These are phyloP conservation scores for Mormyrus proboscirostris DNA, from an alignment of 2,797 vertebrate genomes.

Conservation along the genomic window DNA sequence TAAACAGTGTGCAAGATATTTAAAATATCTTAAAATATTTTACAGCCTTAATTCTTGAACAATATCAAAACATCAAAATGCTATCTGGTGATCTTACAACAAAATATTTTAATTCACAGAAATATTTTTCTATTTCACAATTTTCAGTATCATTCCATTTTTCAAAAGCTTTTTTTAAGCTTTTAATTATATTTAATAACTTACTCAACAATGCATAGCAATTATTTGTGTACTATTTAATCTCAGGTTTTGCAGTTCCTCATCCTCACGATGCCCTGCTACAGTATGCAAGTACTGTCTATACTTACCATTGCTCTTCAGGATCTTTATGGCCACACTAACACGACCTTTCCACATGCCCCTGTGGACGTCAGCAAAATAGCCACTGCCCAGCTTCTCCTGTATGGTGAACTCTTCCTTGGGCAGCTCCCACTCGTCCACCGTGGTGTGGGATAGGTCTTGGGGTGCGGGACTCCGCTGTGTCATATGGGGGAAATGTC, in stretches of 20 bases:
- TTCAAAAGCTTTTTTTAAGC: neutral
- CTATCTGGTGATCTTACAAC: neutral
- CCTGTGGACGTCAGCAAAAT: constrained; percentile 66
- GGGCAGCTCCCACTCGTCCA: constrained; percentile 71
- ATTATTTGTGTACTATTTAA: neutral
- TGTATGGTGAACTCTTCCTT: constrained; percentile 65
- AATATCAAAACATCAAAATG: neutral
- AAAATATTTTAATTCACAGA: neutral
- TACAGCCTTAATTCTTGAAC: neutral
- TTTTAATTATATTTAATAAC: neutral
- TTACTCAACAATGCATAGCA: neutral
- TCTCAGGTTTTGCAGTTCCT: neutral
- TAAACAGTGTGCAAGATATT: neutral
- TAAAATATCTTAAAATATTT: neutral
- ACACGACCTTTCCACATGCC: constrained; percentile 69
- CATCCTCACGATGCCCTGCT: neutral
- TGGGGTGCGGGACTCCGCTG: constrained; percentile 53
- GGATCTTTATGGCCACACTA: constrained; percentile 67
- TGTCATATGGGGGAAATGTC: neutral
- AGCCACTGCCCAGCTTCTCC: constrained; percentile 63
- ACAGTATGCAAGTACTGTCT: neutral
- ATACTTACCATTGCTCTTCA: constrained; percentile 50
- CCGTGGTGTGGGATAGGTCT: constrained; percentile 52
- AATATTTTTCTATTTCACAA: neutral
- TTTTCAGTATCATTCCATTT: neutral